These are phyloP conservation scores for Xanthorhoe spadicearia DNA, from an alignment of 2,888 invertebrate species.

Conservation along the genomic window DNA sequence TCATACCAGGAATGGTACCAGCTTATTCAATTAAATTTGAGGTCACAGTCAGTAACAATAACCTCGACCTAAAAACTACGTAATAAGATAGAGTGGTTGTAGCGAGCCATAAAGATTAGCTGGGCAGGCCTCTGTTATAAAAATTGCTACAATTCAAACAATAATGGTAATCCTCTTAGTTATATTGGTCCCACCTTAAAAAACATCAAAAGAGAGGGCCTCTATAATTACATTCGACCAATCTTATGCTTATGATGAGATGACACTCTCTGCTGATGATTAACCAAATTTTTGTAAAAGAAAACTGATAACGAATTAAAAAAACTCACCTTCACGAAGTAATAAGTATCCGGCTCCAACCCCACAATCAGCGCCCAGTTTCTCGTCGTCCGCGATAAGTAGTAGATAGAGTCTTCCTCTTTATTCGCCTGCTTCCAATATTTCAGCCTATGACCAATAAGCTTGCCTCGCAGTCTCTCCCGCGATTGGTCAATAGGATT, in stretches of 20 bases:
- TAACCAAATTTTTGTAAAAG: background rate
- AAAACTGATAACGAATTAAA: background rate
- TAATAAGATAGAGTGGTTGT: slow-evolving; percentile 1
- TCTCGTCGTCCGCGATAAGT: slow-evolving; percentile 92
- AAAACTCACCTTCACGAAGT: slow-evolving; percentile 90
- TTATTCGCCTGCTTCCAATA: slow-evolving; percentile 93
- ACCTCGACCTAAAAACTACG: background rate
- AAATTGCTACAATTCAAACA: background rate
- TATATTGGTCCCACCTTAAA: background rate
- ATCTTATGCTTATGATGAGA: background rate
- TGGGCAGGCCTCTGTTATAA: background rate
- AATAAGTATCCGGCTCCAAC: slow-evolving; percentile 95
- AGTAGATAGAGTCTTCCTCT: slow-evolving; percentile 92
- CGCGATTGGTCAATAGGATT: slow-evolving; percentile 92
- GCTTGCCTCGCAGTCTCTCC: slow-evolving; percentile 93
- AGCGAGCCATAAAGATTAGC: background rate
- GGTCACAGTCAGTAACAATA: background rate
- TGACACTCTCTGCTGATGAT: too few relatives aligned
- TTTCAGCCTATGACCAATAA: slow-evolving; percentile 96
- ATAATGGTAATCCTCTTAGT: background rate
- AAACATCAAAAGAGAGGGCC: background rate
- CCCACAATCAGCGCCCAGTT: slow-evolving; percentile 97
- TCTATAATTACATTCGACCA: background rate
- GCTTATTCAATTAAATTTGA: background rate
- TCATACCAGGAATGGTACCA: too few relatives aligned